A percentile compares a stretch with the other conserved stretches of the same genome.
Conservation (phyloP, 2,113 vertebrate genomes). For the Cyprinus carpio region DNA sequence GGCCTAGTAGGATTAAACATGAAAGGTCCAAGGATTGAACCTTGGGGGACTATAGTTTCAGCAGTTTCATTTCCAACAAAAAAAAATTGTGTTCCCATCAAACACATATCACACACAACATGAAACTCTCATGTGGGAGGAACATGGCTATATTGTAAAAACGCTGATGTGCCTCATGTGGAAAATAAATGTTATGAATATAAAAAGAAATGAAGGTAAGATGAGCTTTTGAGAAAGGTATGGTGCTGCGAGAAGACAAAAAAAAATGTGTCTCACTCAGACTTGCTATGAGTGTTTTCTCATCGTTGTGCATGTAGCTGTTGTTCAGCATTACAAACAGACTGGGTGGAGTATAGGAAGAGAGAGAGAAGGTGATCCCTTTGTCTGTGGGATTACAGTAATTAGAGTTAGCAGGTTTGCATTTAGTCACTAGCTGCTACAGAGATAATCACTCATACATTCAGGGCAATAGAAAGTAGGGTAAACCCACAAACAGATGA, state of each 20-base stretch:
- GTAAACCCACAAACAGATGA: constrained; percentile 12
- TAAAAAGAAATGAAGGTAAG: neutral
- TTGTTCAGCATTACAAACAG: neutral
- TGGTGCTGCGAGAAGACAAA: constrained; percentile 13
- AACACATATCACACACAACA: neutral
- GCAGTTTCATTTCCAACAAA: neutral
- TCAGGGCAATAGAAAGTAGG: constrained; percentile 26
- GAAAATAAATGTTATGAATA: constrained; percentile 62
- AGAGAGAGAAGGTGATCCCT: constrained; percentile 61
- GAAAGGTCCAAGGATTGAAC: neutral
- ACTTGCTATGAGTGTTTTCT: constrained; percentile 1
- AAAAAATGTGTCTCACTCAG: constrained; percentile 24
- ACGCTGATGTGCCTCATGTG: neutral
- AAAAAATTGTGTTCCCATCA: neutral
- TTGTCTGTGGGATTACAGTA: constrained; percentile 68
- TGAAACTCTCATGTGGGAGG: neutral
- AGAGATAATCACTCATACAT: constrained; percentile 58
- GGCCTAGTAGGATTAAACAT: neutral
- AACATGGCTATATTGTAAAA: neutral
- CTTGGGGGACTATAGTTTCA: neutral
- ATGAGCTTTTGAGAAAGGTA: constrained; percentile 9
- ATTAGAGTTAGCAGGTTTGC: constrained; percentile 67
- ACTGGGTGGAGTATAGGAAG: neutral
- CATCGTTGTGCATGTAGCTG: constrained; percentile 2
- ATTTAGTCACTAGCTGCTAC: constrained; percentile 5